A percentile compares a stretch with the other conserved stretches of the same genome.
These are phyloP conservation scores for Tridacna crocea DNA, from an alignment of 2,888 invertebrate genomes.

Conservation along the genomic window DNA sequence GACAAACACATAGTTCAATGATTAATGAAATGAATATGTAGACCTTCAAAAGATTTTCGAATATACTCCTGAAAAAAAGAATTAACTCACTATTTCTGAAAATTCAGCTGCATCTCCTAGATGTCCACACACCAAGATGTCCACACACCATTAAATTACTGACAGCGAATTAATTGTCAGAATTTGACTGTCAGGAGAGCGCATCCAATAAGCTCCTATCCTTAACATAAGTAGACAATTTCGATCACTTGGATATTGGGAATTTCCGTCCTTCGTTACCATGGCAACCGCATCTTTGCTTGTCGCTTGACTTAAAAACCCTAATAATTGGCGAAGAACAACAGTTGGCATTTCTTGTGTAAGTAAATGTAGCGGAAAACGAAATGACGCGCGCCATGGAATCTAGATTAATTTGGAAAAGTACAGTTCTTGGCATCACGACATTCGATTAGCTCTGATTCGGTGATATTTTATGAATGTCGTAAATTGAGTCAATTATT, in stretches of 20 bases:
- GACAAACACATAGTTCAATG: not conserved
- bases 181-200: constrained; percentile 8
- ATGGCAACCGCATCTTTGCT: constrained; percentile 16
- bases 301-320: constrained; percentile 18
- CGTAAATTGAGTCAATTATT: too few species aligned
- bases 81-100: too few species aligned
- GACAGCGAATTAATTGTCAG: constrained; percentile 24
- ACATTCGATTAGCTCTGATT: not conserved
- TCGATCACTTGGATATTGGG: constrained; percentile 24
- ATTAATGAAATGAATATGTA: not conserved
- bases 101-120: too few species aligned
- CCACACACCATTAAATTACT: constrained; percentile 14
- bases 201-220: constrained; percentile 17
- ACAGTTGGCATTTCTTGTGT: constrained; percentile 19
- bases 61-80: too few species aligned
- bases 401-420: constrained; percentile 18
- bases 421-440: not conserved
- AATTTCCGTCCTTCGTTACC: constrained; percentile 4
- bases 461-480: not conserved
- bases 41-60: too few species aligned
- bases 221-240: constrained; percentile 15
- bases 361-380: constrained; percentile 20
- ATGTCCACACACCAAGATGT: constrained; percentile 1
- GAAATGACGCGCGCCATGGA: not conserved
- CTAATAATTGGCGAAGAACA: constrained; percentile 14